Evolutionary conservation across 2,888 invertebrate species (phyloP), one percentile per base, ranked within the genome.

Genomic region (Pycnomerus fuliginosus): DNA sequence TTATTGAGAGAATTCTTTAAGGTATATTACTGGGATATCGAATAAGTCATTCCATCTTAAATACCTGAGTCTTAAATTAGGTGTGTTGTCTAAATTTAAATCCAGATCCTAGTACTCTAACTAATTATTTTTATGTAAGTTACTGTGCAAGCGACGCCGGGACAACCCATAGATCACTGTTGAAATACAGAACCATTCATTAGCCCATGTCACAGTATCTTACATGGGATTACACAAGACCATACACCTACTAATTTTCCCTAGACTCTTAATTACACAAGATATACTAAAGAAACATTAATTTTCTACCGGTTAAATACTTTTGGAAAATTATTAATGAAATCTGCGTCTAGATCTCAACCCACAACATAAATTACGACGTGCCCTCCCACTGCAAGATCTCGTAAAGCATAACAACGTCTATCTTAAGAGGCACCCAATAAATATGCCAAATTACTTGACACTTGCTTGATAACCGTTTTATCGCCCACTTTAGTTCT

Each of bases 401-500:
- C 56, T 47, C 55, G 53, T 58, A 55, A 60, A 58, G 50, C 54
- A 60, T 55, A 59, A 56, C 54, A 53, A 38, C 25, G 46, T 53
- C 54, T 53, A 56, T 56, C 52, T 54, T 47, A 38, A 39, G 37
- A 44, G 48, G 48, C 48, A 48, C 50, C 52, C 54, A 54, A 61
- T 61, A 61, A 62, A 62, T 60, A 62, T 56, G 57, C 58, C 55
- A 58, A 62, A 60, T 57, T 57, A 59, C 55, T 59, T 52, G 57
- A 62, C 59, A 58, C 52, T 50, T 16, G 43, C 55, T 40, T 48
- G 58, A 60, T 60, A 58, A 58, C 46, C 52, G 41, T 45, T 58
- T 58, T 55, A 59, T 60, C 61, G 56, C 56, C 55, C 55, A 53
- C 56, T 56, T 53, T 28, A 56, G 44, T 37, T 38, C 25, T 30